These are phyloP conservation scores for Malurus leucopterus DNA, from an alignment of 2,797 vertebrate genomes.

Conservation along the genomic window DNA sequence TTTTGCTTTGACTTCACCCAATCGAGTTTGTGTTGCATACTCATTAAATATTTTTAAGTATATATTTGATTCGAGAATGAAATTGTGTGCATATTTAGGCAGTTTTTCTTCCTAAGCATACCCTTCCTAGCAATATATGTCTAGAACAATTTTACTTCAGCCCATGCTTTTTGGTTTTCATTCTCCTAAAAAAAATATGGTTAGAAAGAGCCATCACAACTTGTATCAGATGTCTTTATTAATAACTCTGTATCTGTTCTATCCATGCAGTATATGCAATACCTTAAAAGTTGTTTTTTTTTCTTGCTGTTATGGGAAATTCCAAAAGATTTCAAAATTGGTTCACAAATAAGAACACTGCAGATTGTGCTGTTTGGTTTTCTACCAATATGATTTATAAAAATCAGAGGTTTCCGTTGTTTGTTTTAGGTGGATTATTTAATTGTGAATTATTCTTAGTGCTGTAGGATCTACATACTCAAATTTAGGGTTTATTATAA, in stretches of 20 bases:
- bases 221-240: neutral
- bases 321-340: neutral
- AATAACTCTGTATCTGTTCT: neutral
- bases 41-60: neutral
- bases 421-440: neutral
- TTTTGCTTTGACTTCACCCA: neutral
- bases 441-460: neutral
- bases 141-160: neutral
- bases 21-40: neutral
- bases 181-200: neutral
- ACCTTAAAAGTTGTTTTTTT: neutral
- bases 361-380: neutral
- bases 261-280: neutral
- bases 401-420: neutral
- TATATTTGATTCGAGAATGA: neutral
- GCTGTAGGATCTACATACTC: neutral
- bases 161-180: neutral
- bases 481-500: neutral
- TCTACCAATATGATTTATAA: neutral
- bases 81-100: neutral
- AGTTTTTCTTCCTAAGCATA: neutral
- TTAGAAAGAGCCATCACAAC: neutral
- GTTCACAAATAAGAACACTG: neutral
- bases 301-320: neutral
- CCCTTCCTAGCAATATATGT: neutral